A percentile compares a stretch with the other conserved stretches of the same genome.
Conservation (phyloP, 2,113 vertebrate species). For the Planiliza haematocheilus region DNA sequence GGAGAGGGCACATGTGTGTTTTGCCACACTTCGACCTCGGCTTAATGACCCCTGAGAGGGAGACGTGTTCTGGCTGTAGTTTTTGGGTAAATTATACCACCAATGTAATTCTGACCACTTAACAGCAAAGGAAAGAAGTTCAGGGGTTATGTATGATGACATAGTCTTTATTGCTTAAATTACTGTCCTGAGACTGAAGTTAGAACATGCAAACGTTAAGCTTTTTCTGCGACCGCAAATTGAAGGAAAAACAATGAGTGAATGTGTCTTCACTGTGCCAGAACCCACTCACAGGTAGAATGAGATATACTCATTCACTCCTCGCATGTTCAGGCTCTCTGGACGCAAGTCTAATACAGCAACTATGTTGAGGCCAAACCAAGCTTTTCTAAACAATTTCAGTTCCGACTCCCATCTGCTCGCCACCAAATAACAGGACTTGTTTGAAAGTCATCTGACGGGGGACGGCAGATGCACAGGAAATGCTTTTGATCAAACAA, state of each 20-base stretch:
- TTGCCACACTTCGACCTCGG: constrained; percentile 76
- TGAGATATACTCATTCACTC: not conserved
- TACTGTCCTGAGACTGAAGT: constrained; percentile 51
- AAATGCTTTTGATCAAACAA: constrained; percentile 82
- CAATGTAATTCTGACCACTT: constrained; percentile 72
- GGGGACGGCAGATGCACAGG: constrained; percentile 81
- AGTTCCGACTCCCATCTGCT: constrained; percentile 65
- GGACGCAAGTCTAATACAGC: not conserved
- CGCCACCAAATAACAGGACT: constrained; percentile 67
- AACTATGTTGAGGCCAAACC: constrained; percentile 41
- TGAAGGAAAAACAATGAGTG: constrained; percentile 26
- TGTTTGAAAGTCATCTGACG: constrained; percentile 76
- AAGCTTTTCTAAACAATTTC: constrained; percentile 69
- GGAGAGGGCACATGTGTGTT: constrained; percentile 78
- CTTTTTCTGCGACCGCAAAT: constrained; percentile 20
- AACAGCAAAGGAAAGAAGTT: constrained; percentile 69
- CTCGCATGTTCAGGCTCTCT: not conserved
- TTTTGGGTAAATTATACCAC: constrained; percentile 69
- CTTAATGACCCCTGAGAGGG: constrained; percentile 76
- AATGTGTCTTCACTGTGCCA: constrained; percentile 17
- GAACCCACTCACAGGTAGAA: constrained; percentile 20
- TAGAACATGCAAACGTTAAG: constrained; percentile 18
- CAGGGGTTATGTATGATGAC: constrained; percentile 70
- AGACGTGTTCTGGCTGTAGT: constrained; percentile 72
- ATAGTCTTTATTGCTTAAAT: constrained; percentile 65